Evolutionary conservation across 2,888 invertebrate genomes (phyloP), one percentile per base, ranked within the genome.

Genomic region (Luperina nickerlii): DNA sequence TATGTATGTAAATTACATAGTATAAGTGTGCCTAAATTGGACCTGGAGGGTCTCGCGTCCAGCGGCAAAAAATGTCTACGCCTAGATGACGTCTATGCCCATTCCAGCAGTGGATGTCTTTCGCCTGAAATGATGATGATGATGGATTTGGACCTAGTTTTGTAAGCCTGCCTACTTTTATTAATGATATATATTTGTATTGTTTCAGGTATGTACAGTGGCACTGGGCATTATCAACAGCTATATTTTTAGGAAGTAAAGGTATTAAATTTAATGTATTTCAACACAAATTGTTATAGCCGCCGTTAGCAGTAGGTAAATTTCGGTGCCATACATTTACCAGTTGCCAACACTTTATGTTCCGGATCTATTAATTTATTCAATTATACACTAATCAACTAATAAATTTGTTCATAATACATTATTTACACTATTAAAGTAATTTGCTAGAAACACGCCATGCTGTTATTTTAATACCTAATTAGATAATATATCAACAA

Each of bases 121-220:
- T 60, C 18, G 2, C 11, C 42, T 20, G 38, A 18, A 71, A n/a
- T n/a, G 6, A 42, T 71, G 38, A 48, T 70, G 57, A 48, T 70
- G 57, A 38, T 38, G 18, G 7, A 71, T 9, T 60, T 60, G 4
- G 1, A 60, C 2, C 15, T 38, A 11, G 38, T 38, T 32, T 69
- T n/a, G 32, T 48, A 54, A 62, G 18, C 27, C 0, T 27, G 18
- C 8, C 24, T 57, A 32, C 27, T 54, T 81, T 51, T 65, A 62
- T 13, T 86, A 79, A 86, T 83, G n/a, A 74, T 82, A 62, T 73
- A 70, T 76, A 51, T 60, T 79, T 85, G 70, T 80, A 7, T 92
- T 92, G 91, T 93, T 93, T 57, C 93, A 93, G 93, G 93, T 94
- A 94, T 81, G 93, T 93, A 90, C 74, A 42, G n/a, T 54, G 27